Conservation (phyloP, 37 sponge, comb jelly and placozoan species). For the Chondrosia reniformis region DNA sequence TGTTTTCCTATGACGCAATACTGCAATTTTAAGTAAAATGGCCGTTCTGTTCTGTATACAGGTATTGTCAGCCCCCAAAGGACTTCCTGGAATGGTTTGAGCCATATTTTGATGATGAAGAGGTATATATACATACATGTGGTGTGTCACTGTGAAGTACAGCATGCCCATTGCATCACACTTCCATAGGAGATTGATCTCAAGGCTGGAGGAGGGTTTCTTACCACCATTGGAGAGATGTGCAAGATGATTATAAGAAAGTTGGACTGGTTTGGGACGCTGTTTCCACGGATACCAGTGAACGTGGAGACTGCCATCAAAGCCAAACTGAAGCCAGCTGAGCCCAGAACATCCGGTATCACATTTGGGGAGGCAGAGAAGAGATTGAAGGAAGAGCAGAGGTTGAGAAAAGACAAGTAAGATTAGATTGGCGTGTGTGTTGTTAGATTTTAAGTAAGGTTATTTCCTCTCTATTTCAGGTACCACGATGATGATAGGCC, state of each 20-base stretch:
- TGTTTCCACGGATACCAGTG: conserved; percentile 92
- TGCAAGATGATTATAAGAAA: conserved; percentile 89
- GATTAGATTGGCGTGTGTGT: too few species aligned
- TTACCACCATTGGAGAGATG: conserved; percentile 85
- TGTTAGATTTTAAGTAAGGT: too few species aligned
- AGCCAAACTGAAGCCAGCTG: conserved; percentile 42
- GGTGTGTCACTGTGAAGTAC: background rate
- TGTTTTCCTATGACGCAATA: too few species aligned
- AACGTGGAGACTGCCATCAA: conserved; percentile 56
- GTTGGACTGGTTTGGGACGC: conserved; percentile 97
- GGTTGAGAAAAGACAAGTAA: background rate
- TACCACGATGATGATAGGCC: too few species aligned
- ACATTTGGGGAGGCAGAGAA: conserved; percentile 2
- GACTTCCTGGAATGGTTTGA: conserved; percentile 96
- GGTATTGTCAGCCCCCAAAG: conserved; percentile 94
- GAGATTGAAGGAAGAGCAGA: background rate
- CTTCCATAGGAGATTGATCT: conserved; percentile 82
- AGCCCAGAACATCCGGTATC: background rate
- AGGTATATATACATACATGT: conserved; percentile 62
- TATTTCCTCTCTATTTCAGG: too few species aligned
- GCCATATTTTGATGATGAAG: conserved; percentile 89
- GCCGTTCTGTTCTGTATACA: too few species aligned
- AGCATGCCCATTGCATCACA: background rate
- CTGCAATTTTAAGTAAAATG: too few species aligned
- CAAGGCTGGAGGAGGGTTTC: conserved; percentile 92